Conservation (phyloP, 2,888 invertebrate genomes). For the Petrolisthes manimaculis region DNA sequence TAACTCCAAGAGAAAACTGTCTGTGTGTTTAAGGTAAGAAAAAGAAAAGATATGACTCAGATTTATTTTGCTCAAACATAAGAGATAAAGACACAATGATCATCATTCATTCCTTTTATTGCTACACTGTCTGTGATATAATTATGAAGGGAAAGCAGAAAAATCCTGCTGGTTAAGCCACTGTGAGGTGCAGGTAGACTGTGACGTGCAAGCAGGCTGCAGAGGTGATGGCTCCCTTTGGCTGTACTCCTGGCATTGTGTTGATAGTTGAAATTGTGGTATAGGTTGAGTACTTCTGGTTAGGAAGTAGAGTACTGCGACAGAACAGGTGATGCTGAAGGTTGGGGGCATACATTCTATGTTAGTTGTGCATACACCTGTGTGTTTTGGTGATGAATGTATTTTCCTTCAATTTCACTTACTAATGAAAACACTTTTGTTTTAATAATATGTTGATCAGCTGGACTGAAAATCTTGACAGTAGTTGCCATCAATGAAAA, state of each 20-base stretch:
- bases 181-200: no score
- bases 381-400: conserved; percentile 41
- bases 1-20: conserved; percentile 37
- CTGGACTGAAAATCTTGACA: conserved; percentile 42
- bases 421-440: conserved; percentile 43
- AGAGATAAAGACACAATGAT: background rate
- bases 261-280: conserved; percentile 16
- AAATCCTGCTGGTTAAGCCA: conserved; percentile 17
- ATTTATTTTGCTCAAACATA: conserved; percentile 25
- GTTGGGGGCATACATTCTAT: conserved; percentile 12
- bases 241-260: conserved; percentile 33
- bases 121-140: conserved; percentile 22
- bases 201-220: background rate
- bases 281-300: conserved; percentile 3
- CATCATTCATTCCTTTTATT: background rate
- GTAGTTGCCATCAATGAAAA: conserved; percentile 51
- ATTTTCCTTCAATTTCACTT: conserved; percentile 50
- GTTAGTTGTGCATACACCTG: conserved; percentile 13
- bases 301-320: conserved; percentile 5
- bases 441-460: conserved; percentile 52
- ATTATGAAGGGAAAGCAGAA: conserved; percentile 26
- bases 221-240: conserved; percentile 29
- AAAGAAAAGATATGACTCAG: background rate
- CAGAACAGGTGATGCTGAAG: background rate
- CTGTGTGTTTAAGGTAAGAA: conserved; percentile 15